Conservation (phyloP, 2,797 vertebrate genomes). For the Sebastes taczanowskii region DNA sequence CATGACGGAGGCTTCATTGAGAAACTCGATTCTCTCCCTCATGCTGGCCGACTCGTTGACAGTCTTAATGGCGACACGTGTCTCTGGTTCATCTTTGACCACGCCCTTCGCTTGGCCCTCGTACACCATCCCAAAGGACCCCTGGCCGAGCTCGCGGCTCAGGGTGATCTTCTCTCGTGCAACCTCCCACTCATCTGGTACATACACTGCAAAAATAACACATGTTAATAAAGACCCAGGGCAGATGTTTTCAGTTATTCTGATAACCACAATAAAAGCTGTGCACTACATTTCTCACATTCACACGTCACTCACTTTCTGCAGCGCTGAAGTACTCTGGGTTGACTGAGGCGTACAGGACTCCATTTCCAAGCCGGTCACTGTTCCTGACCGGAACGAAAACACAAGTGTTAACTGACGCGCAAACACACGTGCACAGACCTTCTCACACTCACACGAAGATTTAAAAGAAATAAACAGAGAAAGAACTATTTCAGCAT, state of each 20-base stretch:
- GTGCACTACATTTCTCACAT: not conserved
- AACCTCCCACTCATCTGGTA: conserved; percentile 98
- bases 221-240: not conserved
- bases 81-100: conserved; percentile 95
- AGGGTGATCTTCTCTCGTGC: conserved; percentile 95
- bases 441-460: not conserved
- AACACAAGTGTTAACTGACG: conserved; percentile 10
- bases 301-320: conserved; percentile 87
- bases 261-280: not conserved
- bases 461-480: not conserved
- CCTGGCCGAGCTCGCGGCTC: conserved; percentile 94
- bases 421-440: not conserved
- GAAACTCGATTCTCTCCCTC: conserved; percentile 96
- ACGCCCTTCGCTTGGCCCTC: conserved; percentile 96
- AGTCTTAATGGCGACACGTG: conserved; percentile 94
- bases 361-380: conserved; percentile 95
- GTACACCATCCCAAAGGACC: conserved; percentile 98
- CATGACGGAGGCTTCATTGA: conserved; percentile 99
- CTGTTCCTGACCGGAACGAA: conserved; percentile 84
- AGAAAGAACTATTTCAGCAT: not conserved
- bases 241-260: not conserved
- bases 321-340: conserved; percentile 98
- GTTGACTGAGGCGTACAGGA: conserved; percentile 97
- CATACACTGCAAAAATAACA: conserved; percentile 86
- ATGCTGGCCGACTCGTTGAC: conserved; percentile 97